Evolutionary conservation across 2,888 invertebrate genomes (phyloP).

Genomic region (Cryptus viduatorius): DNA sequence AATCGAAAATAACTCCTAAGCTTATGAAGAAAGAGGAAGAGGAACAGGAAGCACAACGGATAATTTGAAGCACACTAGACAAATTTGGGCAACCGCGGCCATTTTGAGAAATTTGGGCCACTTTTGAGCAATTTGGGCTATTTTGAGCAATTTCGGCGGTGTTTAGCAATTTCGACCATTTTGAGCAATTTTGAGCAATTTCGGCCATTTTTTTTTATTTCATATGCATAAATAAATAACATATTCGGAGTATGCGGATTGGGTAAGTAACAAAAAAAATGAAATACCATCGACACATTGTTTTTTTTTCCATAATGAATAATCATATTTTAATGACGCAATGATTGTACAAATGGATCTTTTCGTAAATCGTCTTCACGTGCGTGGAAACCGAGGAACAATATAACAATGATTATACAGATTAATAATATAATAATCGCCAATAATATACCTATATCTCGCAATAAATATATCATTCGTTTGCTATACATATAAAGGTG

Average conservation of each 20-base stretch:
- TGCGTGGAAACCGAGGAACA: slow-evolving; percentile 82
- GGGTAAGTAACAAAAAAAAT: neutral
- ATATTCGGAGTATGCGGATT: neutral
- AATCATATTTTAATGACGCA: slow-evolving; percentile 85
- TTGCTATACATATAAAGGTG: slow-evolving; percentile 69
- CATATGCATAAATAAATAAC: too few species aligned
- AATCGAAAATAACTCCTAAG: too few species aligned
- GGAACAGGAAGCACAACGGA: too few species aligned
- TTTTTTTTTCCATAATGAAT: slow-evolving; percentile 80
- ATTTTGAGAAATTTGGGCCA: too few species aligned
- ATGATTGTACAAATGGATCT: slow-evolving; percentile 85
- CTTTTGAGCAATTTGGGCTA: too few species aligned
- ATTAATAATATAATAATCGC: slow-evolving; percentile 82
- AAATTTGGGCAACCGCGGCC: too few species aligned
- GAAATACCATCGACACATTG: neutral
- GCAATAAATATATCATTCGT: slow-evolving; percentile 72
- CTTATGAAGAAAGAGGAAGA: too few species aligned
- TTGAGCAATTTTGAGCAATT: too few species aligned
- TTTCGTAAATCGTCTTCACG: slow-evolving; percentile 81
- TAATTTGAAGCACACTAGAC: too few species aligned
- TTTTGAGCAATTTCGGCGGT: too few species aligned
- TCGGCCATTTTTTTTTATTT: too few species aligned
- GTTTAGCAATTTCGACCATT: too few species aligned
- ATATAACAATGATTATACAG: slow-evolving; percentile 72
- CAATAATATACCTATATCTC: slow-evolving; percentile 79